Percentiles rank a stretch among this genome's conserved stretches.
These are phyloP conservation scores for Chromis chromis DNA, from an alignment of 2,797 vertebrate species.

Conservation along the genomic window DNA sequence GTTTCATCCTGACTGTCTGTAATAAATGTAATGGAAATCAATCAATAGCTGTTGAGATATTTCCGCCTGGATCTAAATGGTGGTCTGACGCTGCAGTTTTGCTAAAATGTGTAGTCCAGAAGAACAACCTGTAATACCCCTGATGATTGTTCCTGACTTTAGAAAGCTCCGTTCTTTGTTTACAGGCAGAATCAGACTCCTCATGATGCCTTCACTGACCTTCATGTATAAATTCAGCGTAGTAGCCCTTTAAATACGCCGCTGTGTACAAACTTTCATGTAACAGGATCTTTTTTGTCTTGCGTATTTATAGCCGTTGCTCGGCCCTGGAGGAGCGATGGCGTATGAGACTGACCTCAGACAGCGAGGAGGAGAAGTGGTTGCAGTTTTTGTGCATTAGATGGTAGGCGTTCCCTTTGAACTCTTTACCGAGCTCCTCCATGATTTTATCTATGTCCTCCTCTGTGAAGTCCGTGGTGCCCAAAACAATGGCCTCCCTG, in stretches of 20 bases:
- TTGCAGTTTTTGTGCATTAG: conserved; percentile 96
- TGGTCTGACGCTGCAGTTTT: neutral
- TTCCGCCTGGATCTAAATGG: neutral
- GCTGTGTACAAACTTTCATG: neutral
- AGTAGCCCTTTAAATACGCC: neutral
- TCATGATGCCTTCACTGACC: no score
- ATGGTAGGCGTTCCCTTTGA: conserved; percentile 91
- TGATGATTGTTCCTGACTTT: neutral
- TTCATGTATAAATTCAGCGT: no score
- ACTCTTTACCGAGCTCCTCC: conserved; percentile 93
- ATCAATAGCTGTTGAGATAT: neutral
- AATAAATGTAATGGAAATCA: neutral
- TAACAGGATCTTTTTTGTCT: neutral
- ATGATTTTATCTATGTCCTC: conserved; percentile 94
- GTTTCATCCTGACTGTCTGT: neutral
- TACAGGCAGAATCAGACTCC: no score
- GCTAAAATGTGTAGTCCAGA: neutral
- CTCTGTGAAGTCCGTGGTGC: conserved; percentile 94
- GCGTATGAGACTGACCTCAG: conserved; percentile 85
- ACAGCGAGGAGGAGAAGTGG: conserved; percentile 92
- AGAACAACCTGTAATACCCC: neutral
- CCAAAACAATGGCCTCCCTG: conserved; percentile 93
- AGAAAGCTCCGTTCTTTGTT: no score
- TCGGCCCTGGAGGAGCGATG: conserved; percentile 1
- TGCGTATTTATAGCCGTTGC: neutral